phyloP scores from a whole-genome alignment of 2,888 invertebrate genomes.

The Ceramica pisi region DNA sequence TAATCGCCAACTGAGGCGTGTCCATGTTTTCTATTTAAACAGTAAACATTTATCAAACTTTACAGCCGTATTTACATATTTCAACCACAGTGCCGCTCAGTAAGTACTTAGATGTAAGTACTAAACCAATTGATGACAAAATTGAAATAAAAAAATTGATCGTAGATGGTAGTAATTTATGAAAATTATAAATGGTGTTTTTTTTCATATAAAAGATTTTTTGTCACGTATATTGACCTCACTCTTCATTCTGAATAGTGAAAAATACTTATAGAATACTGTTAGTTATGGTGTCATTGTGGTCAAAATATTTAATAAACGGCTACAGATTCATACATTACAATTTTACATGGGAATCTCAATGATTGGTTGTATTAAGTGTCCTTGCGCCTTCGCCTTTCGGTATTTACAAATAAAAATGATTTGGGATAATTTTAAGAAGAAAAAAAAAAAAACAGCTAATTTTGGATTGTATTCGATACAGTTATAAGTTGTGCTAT shows the following conservation, averaged over 20 bases:
- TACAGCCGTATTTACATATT: constrained; percentile 53
- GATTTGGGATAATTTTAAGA: constrained; percentile 59
- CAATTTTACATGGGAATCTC: constrained; percentile 58
- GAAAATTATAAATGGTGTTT: constrained; percentile 10
- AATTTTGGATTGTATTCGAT: constrained; percentile 58
- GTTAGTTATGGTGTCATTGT: constrained; percentile 34
- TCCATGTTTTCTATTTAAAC: constrained; percentile 66
- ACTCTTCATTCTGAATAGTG: constrained; percentile 41
- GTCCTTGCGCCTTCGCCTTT: constrained; percentile 42
- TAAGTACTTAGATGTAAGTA: constrained; percentile 25
- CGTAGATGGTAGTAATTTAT: constrained; percentile 14
- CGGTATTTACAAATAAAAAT: constrained; percentile 62
- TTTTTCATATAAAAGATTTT: constrained; percentile 26
- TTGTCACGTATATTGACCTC: constrained; percentile 19
- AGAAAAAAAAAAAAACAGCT: constrained; percentile 71
- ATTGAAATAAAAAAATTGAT: constrained; percentile 36
- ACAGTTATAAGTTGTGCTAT: constrained; percentile 71
- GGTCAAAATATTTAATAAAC: constrained; percentile 58
- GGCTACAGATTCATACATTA: constrained; percentile 45
- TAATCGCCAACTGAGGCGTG: constrained; percentile 52
- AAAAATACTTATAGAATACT: constrained; percentile 58
- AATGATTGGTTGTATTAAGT: constrained; percentile 42
- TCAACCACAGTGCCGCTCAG: constrained; percentile 41
- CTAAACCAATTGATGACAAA: constrained; percentile 19
- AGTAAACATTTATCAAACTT: constrained; percentile 69